Base-by-base conservation (phyloP, 2,797 vertebrate genomes). In the Eutrigla gurnardus region DNA sequence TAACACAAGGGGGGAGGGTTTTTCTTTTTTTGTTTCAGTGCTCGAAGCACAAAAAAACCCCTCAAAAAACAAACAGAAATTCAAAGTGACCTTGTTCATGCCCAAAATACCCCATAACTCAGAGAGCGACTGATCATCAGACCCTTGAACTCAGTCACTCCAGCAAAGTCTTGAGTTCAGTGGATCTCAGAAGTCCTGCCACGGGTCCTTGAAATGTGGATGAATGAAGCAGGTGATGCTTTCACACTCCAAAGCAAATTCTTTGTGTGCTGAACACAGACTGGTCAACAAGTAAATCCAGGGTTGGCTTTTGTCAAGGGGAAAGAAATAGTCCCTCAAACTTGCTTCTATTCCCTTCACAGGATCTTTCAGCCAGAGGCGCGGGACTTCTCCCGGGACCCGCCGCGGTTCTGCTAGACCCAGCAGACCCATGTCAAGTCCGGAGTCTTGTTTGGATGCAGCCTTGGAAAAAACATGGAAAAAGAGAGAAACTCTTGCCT, bases 401-500 rank as follows among this genome's bases (percentile, higher is more conserved):
- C 52, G 47, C 40, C 3, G 11, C 58, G 55, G 64, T 60, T 61
- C 37, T 50, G 39, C 50, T 39, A 43, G 45, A 73, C 73, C 77
- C 68, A 60, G 25, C 25, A 25, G 25, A 25, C 25, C 25, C 25
- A 25, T 25, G 25, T 25, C 25, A 25, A 25, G 25, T 25, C 25
- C 25, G 25, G 25, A 25, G 25, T 75, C 72, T 43, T 63, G 52
- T 53, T 73, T 78, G 43, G 66, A 68, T 78, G 70, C 39, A 35
- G 65, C 54, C 42, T 50, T 62, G 37, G 63, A 73, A 85, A 80
- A 77, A 36, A 81, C 13, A 75, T 25, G 25, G 39, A 67, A 75
- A 84, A 77, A 82, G 35, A 74, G 18, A 88, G 43, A 83, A 79
- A 87, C 65, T 75, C 73, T 83, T 83, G 66, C 68, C 69, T 83